Conservation (phyloP, 2,888 invertebrate species). For the Pseudolycoriella hygida region DNA sequence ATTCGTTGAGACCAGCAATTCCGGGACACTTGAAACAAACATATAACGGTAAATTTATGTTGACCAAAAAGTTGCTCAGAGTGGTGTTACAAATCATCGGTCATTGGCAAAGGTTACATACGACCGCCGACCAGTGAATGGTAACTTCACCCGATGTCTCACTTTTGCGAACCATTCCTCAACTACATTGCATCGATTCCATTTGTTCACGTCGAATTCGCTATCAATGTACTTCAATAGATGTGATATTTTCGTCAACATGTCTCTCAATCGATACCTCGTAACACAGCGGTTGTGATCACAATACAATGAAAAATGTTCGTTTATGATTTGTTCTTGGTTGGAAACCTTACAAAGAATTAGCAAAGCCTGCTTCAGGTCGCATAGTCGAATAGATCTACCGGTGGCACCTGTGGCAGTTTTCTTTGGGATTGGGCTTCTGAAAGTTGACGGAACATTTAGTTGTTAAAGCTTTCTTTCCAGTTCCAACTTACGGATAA, state of each 20-base stretch:
- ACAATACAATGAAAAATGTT: neutral
- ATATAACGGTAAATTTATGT: neutral
- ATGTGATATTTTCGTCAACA: neutral
- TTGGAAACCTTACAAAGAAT: neutral
- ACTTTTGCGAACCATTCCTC: neutral
- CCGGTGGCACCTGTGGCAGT: no score
- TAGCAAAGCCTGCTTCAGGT: neutral
- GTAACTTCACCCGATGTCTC: no score
- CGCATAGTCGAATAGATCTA: neutral
- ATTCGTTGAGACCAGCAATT: neutral
- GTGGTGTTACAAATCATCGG: no score
- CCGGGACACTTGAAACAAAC: neutral
- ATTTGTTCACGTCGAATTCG: neutral
- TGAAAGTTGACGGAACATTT: no score
- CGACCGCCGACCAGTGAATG: no score
- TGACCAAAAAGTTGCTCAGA: no score
- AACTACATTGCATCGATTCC: neutral
- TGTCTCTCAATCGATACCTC: neutral
- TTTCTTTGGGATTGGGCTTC: no score
- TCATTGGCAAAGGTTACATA: no score
- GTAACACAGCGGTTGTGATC: neutral
- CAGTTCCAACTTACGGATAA: no score
- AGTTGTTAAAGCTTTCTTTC: no score
- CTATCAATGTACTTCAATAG: neutral
- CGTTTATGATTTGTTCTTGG: neutral